Base-by-base conservation (phyloP, 2,113 vertebrate genomes). In the Menidia beryllina region DNA sequence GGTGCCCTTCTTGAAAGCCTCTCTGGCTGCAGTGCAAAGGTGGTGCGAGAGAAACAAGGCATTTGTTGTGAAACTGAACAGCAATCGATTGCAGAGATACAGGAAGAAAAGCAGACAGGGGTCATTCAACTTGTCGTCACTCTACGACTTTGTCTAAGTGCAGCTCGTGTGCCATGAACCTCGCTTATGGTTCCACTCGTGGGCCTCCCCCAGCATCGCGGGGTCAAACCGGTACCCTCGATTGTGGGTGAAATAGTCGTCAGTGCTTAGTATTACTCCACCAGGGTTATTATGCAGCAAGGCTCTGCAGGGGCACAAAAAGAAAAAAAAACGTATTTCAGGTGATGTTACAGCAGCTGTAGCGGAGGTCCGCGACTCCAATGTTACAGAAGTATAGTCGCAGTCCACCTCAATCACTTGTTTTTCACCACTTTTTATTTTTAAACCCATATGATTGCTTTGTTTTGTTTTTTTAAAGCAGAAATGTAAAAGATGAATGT, bases 141-240 rank as follows among this genome's bases (percentile, higher is more conserved):
- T 63, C 9, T 25, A 43, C 21, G 12, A 38, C 11, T 21, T 60
- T 11, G 19, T 19, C 62, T 59, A 24, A 57, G 39, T 24, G 21
- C 14, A 62, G 27, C 58, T 7, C 72, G 26, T 53, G 15, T 47
- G n/a, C 54, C 20, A 24, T 71, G 93, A 90, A 97, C 97, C 97
- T 95, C 93, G 92, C 67, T 93, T 93, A 69, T 96, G 95, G 85
- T 97, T 99, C 97, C 97, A 99, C 15, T 95, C 94, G 72, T 98
- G 97, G 26, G 98, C 97, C 78, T 97, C 94, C 69, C 89, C 93
- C 74, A 99, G 91, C 48, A 81, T 87, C 66, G 76, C 38, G 0
- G 93, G 85, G 86, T 97, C 91, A 91, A 92, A 99, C 43, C 80
- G 83, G 86, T 98, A 99, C 15, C 88, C 77, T 83, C 96, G 96